These are phyloP conservation scores for Limnothrissa miodon DNA, from an alignment of 2,113 vertebrate genomes.

Conservation along the genomic window DNA sequence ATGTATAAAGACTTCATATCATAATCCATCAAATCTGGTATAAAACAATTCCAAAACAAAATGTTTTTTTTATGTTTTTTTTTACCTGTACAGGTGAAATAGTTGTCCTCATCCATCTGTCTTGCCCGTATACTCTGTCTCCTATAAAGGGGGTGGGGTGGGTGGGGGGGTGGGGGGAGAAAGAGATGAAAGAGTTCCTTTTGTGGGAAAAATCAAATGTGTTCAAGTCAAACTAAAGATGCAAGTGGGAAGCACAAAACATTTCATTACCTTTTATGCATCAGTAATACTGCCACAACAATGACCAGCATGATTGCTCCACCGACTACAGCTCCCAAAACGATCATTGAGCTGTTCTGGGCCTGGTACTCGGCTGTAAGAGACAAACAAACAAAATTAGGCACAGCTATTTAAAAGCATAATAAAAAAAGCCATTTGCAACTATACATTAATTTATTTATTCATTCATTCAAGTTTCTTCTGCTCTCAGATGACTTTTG, in stretches of 20 bases:
- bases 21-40: not conserved
- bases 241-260: slow-evolving; percentile 29
- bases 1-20: not conserved
- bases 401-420: not conserved
- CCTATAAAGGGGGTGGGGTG: slow-evolving; percentile 74
- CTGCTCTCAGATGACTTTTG: not conserved
- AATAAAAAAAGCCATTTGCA: not conserved
- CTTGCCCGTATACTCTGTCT: slow-evolving; percentile 69
- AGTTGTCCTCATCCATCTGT: slow-evolving; percentile 83
- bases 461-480: not conserved
- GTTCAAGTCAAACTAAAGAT: slow-evolving; percentile 2
- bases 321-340: slow-evolving; percentile 68
- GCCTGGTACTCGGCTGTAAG: slow-evolving; percentile 65
- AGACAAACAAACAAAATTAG: slow-evolving; percentile 21
- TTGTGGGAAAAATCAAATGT: slow-evolving; percentile 9
- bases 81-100: slow-evolving; percentile 87
- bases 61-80: slow-evolving; percentile 32
- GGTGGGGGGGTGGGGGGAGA: slow-evolving; percentile 43
- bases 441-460: not conserved
- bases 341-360: slow-evolving; percentile 68
- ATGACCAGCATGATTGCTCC: slow-evolving; percentile 67
- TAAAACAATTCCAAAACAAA: not conserved
- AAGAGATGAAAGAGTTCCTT: slow-evolving; percentile 29
- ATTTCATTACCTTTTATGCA: slow-evolving; percentile 75
- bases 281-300: slow-evolving; percentile 68